Evolutionary conservation across 2,797 vertebrate genomes (phyloP), one percentile per base, ranked within the genome.

Genomic region (Rhinichthys osculus): DNA sequence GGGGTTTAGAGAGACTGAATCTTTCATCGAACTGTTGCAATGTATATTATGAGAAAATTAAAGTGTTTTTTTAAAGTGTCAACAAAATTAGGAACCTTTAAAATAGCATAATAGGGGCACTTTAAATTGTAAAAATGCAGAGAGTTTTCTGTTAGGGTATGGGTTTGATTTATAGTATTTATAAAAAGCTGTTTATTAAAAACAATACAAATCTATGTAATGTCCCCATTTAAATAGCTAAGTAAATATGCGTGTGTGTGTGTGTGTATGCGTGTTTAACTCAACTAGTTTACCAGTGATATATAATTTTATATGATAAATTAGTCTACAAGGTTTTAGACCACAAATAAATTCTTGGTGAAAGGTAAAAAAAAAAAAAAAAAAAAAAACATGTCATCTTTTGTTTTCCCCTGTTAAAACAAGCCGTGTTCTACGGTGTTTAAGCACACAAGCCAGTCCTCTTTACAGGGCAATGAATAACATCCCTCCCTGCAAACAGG

Each of bases 401-500:
- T 85, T 80, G 83, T 77, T 81, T 62, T 5, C 27, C 17, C 50
- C 72, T 77, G 57, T 84, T 59, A 78, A 88, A 67, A 85, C 42
- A 86, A 84, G 81, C 4, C 66, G 35, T 66, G 44, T 70, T 87
- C 74, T 33, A 44, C 17, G 9, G 33, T 17, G 54, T 87, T 85
- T 81, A 80, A 86, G 79, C 79, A 86, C 78, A 88, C 71, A 66
- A 83, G 85, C 76, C 82, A 81, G 40, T 47, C 76, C 70, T 52
- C 17, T 85, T 87, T 80, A 17, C 57, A 85, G 82, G 27, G 23
- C 78, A 73, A 76, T 82, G 69, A 87, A 85, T 78, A 50, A 69
- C 79, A 86, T 72, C 40, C 57, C 78, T 89, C 42, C 47, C 52
- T 59, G 35, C 27, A 81, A 89, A 88, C 88, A 89, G 88, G 88